A percentile compares a stretch with the other conserved stretches of the same genome.
These are phyloP conservation scores for Mungos mungo DNA, from an alignment of 2,113 vertebrate species.

Conservation along the genomic window DNA sequence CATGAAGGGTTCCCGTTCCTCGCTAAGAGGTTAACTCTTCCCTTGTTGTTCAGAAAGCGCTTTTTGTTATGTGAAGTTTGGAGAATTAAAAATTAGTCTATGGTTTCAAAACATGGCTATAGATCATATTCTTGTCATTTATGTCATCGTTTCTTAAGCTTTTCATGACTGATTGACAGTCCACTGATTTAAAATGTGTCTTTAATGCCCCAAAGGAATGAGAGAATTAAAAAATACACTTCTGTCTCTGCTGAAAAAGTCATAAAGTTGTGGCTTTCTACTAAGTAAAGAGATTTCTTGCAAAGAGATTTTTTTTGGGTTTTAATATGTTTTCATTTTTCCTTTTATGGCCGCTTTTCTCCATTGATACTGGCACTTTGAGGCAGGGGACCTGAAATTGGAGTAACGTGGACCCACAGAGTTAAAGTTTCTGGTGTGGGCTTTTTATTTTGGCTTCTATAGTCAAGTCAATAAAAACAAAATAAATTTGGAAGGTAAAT, in stretches of 20 bases:
- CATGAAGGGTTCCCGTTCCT: conserved; percentile 66
- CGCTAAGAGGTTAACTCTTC: conserved; percentile 76
- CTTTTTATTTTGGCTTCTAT: background rate
- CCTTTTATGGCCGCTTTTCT: conserved; percentile 19
- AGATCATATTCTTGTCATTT: conserved; percentile 78
- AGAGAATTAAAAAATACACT: conserved; percentile 71
- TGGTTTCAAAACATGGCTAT: conserved; percentile 75
- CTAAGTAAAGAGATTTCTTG: conserved; percentile 67
- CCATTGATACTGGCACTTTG: background rate
- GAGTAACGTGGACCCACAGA: background rate
- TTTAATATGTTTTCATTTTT: conserved; percentile 71
- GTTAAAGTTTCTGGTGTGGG: background rate
- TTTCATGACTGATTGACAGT: conserved; percentile 81
- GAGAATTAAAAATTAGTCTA: conserved; percentile 82
- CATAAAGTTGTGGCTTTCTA: conserved; percentile 65
- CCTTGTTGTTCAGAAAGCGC: conserved; percentile 75
- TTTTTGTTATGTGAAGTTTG: conserved; percentile 70
- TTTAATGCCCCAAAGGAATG: conserved; percentile 76
- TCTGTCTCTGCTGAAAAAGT: conserved; percentile 66
- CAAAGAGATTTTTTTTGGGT: conserved; percentile 64
- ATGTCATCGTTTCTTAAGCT: conserved; percentile 76
- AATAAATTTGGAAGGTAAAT: conserved; percentile 52
- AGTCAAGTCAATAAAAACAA: conserved; percentile 69
- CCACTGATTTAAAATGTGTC: conserved; percentile 73
- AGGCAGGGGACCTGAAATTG: background rate